These are phyloP conservation scores for Carassius gibelio DNA, from an alignment of 2,113 vertebrate genomes.

Conservation along the genomic window DNA sequence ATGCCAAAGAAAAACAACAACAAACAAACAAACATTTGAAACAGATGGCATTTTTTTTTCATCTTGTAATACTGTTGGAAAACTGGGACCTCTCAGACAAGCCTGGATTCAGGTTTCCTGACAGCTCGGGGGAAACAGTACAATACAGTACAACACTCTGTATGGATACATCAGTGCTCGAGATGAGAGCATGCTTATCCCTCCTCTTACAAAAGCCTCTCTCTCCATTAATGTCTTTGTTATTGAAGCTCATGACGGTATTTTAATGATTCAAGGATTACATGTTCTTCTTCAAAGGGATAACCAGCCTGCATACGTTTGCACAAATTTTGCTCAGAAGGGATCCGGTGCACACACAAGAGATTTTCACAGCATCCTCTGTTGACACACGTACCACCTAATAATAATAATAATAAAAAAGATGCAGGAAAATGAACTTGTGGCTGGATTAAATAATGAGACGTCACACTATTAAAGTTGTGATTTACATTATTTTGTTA, in stretches of 20 bases:
- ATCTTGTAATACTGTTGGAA: constrained; percentile 30
- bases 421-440: constrained; percentile 7
- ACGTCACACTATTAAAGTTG: not conserved
- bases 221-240: constrained; percentile 42
- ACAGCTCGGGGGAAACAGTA: constrained; percentile 25
- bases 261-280: constrained; percentile 58
- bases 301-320: constrained; percentile 38
- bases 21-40: constrained; percentile 33
- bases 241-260: constrained; percentile 44
- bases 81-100: constrained; percentile 5
- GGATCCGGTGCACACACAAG: constrained; percentile 1
- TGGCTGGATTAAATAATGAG: constrained; percentile 7
- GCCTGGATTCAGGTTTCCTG: constrained; percentile 32
- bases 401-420: not conserved
- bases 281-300: constrained; percentile 51
- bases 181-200: constrained; percentile 49
- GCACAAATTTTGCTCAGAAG: constrained; percentile 38
- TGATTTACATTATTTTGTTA: not conserved
- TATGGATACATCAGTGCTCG: constrained; percentile 24
- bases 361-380: constrained; percentile 38
- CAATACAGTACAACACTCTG: constrained; percentile 27
- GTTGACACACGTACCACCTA: constrained; percentile 16
- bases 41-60: constrained; percentile 38
- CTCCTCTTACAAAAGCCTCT: constrained; percentile 46
- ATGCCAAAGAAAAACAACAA: constrained; percentile 7